Base-by-base conservation (phyloP, 2,797 vertebrate genomes). In the Gallinago solitaria region DNA sequence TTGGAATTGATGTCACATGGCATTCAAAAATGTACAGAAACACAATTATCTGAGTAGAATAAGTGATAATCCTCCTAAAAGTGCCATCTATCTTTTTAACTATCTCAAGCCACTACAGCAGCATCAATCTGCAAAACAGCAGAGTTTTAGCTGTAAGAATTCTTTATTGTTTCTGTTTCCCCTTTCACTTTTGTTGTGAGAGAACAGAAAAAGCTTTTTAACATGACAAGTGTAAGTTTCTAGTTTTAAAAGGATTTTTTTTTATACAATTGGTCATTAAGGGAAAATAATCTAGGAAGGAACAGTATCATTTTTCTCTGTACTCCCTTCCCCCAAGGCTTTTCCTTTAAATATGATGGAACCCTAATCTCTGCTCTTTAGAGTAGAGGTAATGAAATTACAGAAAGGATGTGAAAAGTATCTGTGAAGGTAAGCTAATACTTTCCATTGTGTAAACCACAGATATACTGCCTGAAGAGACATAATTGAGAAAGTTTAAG, bases 321-420 rank as follows among this genome's bases (percentile, higher is more conserved):
- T 78, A 9, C 7, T 93, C 80, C 91, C 93, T 91, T 86, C 83
- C 91, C 83, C 88, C 70, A 35, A 77, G 78, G 54, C 80, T 94
- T 83, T 93, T 90, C 74, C 83, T 95, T 96, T 83, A 95, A 95
- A 84, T 89, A 96, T 84, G 80, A 79, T 94, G 80, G 96, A 96
- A 91, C 74, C 77, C 64, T 97, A 96, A 96, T 97, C 74, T 96
- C 39, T 95, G 87, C 65, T 93, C 87, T 94, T 96, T 77, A 68
- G 91, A 97, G 80, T 8, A 76, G 91, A 95, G 94, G 94, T 96
- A 97, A 97, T 97, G 93, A 95, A 96, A 96, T 97, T 97, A 97
- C 94, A 95, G 95, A 93, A 96, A 96, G 95, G 95, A 97, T 96
- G 95, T 96, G 96, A 97, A 96, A 96, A 96, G 87, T 95, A 97